Conservation (phyloP, 2,113 vertebrate genomes). For the Syngnathus floridae region DNA sequence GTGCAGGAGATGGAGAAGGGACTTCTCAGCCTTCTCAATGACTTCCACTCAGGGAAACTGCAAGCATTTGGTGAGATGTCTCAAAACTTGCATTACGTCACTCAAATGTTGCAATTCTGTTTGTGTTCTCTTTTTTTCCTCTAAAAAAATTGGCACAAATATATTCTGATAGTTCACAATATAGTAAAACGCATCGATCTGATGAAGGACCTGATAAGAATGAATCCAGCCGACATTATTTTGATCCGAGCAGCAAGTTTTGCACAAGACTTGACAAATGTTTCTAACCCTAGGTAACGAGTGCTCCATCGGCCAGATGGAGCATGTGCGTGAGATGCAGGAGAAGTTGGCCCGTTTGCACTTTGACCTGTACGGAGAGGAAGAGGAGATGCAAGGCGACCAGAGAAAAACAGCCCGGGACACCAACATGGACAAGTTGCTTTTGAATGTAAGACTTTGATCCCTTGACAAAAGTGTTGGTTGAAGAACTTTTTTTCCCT, state of each 20-base stretch:
- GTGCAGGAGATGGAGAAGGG: conserved; percentile 98
- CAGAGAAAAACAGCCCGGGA: conserved; percentile 83
- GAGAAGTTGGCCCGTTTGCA: conserved; percentile 93
- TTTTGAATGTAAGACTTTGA: conserved; percentile 79
- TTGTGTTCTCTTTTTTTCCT: neutral
- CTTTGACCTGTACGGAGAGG: conserved; percentile 88
- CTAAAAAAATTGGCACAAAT: neutral
- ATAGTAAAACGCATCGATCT: neutral
- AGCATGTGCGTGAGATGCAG: conserved; percentile 95
- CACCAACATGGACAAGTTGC: conserved; percentile 88
- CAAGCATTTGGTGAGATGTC: conserved; percentile 86
- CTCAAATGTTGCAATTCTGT: neutral
- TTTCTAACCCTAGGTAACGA: conserved; percentile 81
- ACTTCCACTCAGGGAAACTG: conserved; percentile 97
- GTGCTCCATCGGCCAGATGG: conserved; percentile 97
- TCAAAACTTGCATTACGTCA: neutral
- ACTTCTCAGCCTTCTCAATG: conserved; percentile 90
- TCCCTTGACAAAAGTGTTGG: neutral
- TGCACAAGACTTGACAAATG: neutral
- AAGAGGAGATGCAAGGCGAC: conserved; percentile 89
- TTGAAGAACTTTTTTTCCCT: neutral
- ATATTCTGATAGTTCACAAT: neutral
- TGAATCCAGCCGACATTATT: neutral
- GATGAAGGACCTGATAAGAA: neutral
- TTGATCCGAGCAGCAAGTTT: neutral